Base-by-base conservation (phyloP, 1,140 invertebrate genomes). In the Drosophila parvula region DNA sequence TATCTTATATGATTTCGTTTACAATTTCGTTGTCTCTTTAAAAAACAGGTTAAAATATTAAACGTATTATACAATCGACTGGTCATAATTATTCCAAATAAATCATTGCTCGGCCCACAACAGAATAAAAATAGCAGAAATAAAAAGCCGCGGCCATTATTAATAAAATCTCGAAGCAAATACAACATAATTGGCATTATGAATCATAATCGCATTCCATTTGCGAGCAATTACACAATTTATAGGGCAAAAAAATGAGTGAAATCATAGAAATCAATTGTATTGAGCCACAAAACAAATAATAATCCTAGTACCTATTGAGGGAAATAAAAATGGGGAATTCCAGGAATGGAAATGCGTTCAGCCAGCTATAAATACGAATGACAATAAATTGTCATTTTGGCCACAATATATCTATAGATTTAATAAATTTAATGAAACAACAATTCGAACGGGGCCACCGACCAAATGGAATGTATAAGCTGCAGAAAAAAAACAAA, bases 341-440 rank as follows among this genome's bases (percentile, higher is more conserved):
- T 79, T 48, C 27, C 58, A 57, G 48, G 61, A 73, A 57, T 77
- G 45, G 50, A 59, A 59, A 57, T 9, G 38, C 63, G 48, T n/a
- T 32, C 45, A 32, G n/a, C 70, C 53, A 63, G 59, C 64, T 53
- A 83, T 78, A 77, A 78, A 89, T 89, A 89, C 59, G 69, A 75
- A 89, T 78, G 79, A 86, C 74, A 80, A 88, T 88, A 88, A 89
- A 88, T 88, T 80, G 78, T 80, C 62, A 74, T 78, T 73, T 57
- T 56, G 77, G 65, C 51, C 59, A 69, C 69, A 88, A 89, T 75
- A 81, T 70, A 81, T 70, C 75, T 78, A 81, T 63, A 81, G 85
- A 85, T 79, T 68, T 78, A 89, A 75, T 65, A 78, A 88, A 88
- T 83, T 60, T 75, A 81, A 86, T 86, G 56, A 59, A 82, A 79